These are phyloP conservation scores for Pollenia angustigena DNA, from an alignment of 2,888 invertebrate genomes.

Conservation along the genomic window DNA sequence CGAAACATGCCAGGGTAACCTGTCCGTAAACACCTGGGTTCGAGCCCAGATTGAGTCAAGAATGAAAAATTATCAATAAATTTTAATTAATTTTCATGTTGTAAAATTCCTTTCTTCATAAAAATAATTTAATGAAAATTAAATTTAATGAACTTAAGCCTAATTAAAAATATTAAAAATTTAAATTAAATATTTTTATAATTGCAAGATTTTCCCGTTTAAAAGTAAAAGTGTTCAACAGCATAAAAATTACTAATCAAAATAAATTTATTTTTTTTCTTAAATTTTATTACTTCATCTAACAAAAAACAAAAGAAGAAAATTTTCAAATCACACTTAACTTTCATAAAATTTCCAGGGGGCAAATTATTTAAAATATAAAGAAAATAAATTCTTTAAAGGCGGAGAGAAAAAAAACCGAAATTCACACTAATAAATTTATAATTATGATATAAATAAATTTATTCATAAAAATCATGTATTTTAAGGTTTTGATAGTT, in stretches of 20 bases:
- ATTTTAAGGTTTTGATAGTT: background rate
- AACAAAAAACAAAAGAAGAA: conserved; percentile 27
- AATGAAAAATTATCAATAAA: no score
- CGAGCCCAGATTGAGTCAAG: no score
- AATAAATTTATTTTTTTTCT: conserved; percentile 25
- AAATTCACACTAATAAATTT: background rate
- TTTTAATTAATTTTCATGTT: no score
- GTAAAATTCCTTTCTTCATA: no score
- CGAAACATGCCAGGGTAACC: no score
- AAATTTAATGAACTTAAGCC: no score
- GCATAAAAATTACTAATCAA: conserved; percentile 49
- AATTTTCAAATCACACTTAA: conserved; percentile 23
- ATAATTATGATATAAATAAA: conserved; percentile 20
- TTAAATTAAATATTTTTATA: conserved; percentile 2
- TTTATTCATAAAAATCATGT: background rate
- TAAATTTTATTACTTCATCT: conserved; percentile 61
- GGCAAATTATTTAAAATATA: background rate
- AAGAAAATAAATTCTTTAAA: conserved; percentile 21
- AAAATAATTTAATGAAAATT: no score
- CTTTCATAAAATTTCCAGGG: conserved; percentile 48
- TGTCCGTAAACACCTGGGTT: no score
- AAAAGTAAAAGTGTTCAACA: conserved; percentile 53
- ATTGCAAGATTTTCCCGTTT: conserved; percentile 7
- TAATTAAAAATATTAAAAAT: no score
- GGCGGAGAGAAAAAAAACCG: background rate